Base-by-base conservation (phyloP, 1,140 invertebrate genomes). In the Potamilus streckersoni region DNA sequence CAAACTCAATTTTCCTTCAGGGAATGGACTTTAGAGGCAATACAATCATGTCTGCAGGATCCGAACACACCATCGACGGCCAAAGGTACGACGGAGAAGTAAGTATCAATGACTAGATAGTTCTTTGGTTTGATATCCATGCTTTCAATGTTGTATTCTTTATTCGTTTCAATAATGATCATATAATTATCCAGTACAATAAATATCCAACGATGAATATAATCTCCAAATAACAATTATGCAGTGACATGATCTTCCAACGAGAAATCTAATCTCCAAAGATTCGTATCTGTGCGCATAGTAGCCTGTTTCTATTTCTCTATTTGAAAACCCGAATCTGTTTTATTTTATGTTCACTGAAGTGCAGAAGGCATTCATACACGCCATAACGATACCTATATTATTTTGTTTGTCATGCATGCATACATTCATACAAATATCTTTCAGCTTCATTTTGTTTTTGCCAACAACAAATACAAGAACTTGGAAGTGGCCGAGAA, bases 401-500 rank as follows among this genome's bases (percentile, higher is more conserved):
- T 49, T 49, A 8, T 49, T 49, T 8, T 49, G 38, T 49, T 8
- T 1, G 38, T 11, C 38, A 31, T 31, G 4, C 27, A 31, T 31
- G 4, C 38, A 62, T 62, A 12, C 60, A 62, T n/a, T 12, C 19
- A 23, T 62, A n/a, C 6, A 62, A n/a, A n/a, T 69, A 27, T 38
- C 16, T 76, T 71, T 49, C 75, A 77, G 75, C 64, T 77, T 55
- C 75, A 77, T 73, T 71, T 77, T 58, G 75, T 77, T 5, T 72
- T 77, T 20, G 72, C 72, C 65, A 77, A 77, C 59, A 69, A 60
- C 69, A 68, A 69, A 23, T 77, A 77, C 23, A 38, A 49, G 31
- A 59, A 73, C 49, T 60, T 77, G 16, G 75, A 77, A 27, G 58
- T 49, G 58, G 75, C 75, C 15, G 70, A 72, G 49, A 57, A 58